Evolutionary conservation across 2,113 vertebrate species (phyloP).

Genomic region (Myotis yumanensis): DNA sequence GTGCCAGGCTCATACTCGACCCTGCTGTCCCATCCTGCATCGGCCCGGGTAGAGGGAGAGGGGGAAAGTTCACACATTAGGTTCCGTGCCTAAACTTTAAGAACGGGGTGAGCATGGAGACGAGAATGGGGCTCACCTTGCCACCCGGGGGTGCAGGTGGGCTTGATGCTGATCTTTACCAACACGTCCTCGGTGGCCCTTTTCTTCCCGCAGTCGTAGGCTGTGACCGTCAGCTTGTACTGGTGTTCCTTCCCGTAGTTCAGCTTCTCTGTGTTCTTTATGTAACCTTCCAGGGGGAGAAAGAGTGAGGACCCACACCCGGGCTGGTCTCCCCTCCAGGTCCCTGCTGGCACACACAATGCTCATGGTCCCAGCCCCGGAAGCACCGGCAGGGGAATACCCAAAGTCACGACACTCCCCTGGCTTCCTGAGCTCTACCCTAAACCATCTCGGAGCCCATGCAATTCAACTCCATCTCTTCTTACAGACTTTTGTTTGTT

Average conservation of each 20-base stretch:
- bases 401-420: no score
- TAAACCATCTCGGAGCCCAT: background rate
- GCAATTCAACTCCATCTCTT: background rate
- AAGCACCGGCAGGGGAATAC: background rate
- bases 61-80: background rate
- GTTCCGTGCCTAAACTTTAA: rapidly evolving
- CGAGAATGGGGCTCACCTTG: slow-evolving; percentile 87
- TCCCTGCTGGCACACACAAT: background rate
- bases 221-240: slow-evolving; percentile 96
- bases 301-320: background rate
- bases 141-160: slow-evolving; percentile 96
- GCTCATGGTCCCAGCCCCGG: rapidly evolving
- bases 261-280: slow-evolving; percentile 97
- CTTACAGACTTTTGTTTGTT: background rate
- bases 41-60: rapidly evolving
- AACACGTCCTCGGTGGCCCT: slow-evolving; percentile 94
- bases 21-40: slow-evolving; percentile 93
- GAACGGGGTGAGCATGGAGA: background rate
- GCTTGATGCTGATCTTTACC: slow-evolving; percentile 96
- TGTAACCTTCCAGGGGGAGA: slow-evolving; percentile 87
- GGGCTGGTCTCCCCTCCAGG: background rate
- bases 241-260: slow-evolving; percentile 93
- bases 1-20: slow-evolving; percentile 98
- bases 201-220: slow-evolving; percentile 98
- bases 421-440: no score